Conservation (phyloP, 1,140 invertebrate species). For the Octopus bimaculoides region DNA sequence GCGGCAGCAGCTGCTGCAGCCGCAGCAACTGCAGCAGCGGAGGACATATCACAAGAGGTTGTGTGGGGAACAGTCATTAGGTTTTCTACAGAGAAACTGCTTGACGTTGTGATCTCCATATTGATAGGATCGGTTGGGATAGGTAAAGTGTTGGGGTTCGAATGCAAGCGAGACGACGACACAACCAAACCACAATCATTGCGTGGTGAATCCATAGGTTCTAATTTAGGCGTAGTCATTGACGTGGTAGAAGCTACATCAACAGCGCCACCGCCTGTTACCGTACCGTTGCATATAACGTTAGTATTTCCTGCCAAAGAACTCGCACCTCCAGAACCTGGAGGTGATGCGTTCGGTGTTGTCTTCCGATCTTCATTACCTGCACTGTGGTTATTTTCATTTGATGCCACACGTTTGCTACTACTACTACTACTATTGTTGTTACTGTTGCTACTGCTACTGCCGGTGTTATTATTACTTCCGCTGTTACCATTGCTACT, state of each 20-base stretch:
- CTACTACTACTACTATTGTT: background rate
- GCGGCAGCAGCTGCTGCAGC: slow-evolving; percentile 31
- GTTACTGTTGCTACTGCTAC: background rate
- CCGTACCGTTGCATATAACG: background rate
- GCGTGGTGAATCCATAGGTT: slow-evolving; percentile 39
- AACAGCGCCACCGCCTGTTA: background rate
- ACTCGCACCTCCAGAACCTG: background rate
- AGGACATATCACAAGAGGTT: slow-evolving; percentile 33
- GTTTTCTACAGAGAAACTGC: slow-evolving; percentile 51
- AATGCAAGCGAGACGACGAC: slow-evolving; percentile 9
- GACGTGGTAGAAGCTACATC: background rate
- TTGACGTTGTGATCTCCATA: slow-evolving; percentile 30
- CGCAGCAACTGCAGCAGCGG: slow-evolving; percentile 23
- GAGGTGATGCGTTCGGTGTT: background rate
- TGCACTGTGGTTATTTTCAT: background rate
- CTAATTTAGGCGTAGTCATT: slow-evolving; percentile 29
- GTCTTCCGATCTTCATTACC: background rate
- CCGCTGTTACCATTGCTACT: too few species aligned
- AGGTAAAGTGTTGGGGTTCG: slow-evolving; percentile 32
- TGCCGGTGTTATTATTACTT: too few species aligned
- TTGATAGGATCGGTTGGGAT: slow-evolving; percentile 31
- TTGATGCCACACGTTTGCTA: background rate
- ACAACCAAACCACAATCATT: slow-evolving; percentile 26
- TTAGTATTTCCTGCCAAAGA: background rate
- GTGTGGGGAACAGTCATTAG: slow-evolving; percentile 42